These are phyloP conservation scores for Helarctos malayanus DNA, from an alignment of 2,797 vertebrate genomes.

Conservation along the genomic window DNA sequence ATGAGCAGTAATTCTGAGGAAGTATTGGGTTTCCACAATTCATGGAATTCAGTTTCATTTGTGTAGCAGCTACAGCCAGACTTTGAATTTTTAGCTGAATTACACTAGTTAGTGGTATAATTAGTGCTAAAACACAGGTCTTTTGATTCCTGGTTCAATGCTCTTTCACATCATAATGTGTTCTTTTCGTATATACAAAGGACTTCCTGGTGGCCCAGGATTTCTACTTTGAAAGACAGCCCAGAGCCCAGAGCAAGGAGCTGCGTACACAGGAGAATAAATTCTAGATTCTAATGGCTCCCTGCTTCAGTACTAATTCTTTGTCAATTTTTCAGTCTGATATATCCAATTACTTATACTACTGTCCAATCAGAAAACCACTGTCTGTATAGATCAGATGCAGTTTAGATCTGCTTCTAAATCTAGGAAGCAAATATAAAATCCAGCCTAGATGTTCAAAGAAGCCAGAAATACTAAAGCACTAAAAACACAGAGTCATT, in stretches of 20 bases:
- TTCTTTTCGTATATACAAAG: neutral
- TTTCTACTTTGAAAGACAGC: constrained; percentile 16
- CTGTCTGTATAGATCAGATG: neutral
- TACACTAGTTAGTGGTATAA: neutral
- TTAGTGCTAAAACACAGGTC: neutral
- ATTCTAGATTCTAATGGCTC: neutral
- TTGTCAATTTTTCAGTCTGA: constrained; percentile 25
- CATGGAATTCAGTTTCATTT: constrained; percentile 1
- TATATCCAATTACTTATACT: constrained; percentile 25
- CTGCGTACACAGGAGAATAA: neutral
- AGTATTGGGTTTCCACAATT: neutral
- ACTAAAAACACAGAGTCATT: neutral
- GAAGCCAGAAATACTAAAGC: constrained; percentile 23
- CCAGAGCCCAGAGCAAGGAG: neutral
- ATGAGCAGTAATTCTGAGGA: neutral
- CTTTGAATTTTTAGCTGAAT: neutral
- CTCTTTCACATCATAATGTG: neutral
- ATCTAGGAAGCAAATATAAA: neutral
- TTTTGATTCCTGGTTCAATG: constrained; percentile 25
- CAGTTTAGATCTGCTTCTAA: constrained; percentile 7
- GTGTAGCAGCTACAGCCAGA: neutral
- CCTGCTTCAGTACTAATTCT: neutral
- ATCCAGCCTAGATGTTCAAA: neutral
- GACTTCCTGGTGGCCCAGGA: neutral
- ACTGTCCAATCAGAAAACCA: neutral